phyloP scores from a whole-genome alignment of 2,888 invertebrate genomes.

The Leptopilina myrica region DNA sequence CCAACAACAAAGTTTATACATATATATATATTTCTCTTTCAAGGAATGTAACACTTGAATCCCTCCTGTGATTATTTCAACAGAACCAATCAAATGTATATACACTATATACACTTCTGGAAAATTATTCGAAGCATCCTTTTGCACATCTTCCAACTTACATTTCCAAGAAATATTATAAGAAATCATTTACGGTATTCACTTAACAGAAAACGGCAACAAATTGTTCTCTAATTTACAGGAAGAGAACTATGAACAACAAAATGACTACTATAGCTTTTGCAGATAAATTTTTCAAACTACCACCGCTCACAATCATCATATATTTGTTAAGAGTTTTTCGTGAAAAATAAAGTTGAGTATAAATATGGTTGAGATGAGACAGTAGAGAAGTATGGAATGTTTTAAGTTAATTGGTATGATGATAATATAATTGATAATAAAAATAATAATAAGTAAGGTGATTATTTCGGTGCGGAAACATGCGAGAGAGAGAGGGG shows the following conservation, averaged over 20 bases:
- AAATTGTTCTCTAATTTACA: constrained; percentile 5
- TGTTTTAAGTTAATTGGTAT: background rate
- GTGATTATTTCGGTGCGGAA: constrained; percentile 21
- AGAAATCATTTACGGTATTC: constrained; percentile 1
- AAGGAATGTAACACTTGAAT: constrained; percentile 46
- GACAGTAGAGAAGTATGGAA: background rate
- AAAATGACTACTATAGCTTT: background rate
- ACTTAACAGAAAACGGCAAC: constrained; percentile 11
- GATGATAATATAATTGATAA: background rate
- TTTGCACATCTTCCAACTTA: constrained; percentile 45
- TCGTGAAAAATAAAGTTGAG: background rate
- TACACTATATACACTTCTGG: constrained; percentile 39
- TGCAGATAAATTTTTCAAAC: background rate
- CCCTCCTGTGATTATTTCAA: constrained; percentile 60
- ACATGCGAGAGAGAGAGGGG: too few relatives aligned
- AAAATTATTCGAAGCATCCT: constrained; percentile 29
- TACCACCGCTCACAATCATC: background rate
- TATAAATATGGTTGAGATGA: background rate
- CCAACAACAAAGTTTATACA: too few relatives aligned
- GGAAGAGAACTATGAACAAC: background rate
- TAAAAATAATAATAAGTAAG: background rate
- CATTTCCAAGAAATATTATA: constrained; percentile 5
- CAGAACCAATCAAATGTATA: constrained; percentile 49
- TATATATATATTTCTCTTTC: too few relatives aligned
- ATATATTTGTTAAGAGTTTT: constrained; percentile 8